Evolutionary conservation across 2,888 invertebrate species (phyloP).

Genomic region (Limnephilus auricula): DNA sequence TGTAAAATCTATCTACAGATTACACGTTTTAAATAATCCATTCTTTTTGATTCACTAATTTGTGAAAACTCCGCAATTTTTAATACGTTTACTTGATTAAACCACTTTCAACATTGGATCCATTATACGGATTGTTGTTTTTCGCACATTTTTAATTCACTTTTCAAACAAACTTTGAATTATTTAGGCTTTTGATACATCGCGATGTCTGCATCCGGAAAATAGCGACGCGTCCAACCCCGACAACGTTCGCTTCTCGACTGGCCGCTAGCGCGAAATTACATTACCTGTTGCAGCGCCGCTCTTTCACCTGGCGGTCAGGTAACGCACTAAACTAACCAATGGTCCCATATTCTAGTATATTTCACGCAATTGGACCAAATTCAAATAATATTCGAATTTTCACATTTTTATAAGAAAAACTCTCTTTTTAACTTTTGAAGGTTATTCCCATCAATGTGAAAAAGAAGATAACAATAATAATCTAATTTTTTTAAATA

Average conservation of each 20-base stretch:
- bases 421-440: no score
- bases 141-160: background rate
- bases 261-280: slow-evolving; percentile 2
- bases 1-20: background rate
- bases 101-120: slow-evolving; percentile 4
- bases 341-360: background rate
- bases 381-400: background rate
- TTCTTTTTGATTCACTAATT: background rate
- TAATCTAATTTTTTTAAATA: no score
- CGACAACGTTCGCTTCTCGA: background rate
- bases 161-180: slow-evolving; percentile 3
- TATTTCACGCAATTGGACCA: background rate
- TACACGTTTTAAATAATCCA: background rate
- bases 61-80: background rate
- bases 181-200: background rate
- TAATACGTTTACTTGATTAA: background rate
- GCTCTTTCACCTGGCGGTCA: slow-evolving; percentile 26
- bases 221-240: slow-evolving; percentile 3
- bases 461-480: no score
- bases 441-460: no score
- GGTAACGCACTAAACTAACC: background rate
- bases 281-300: slow-evolving; percentile 32
- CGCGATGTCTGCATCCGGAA: slow-evolving; percentile 5
- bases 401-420: no score
- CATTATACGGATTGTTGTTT: background rate